phyloP scores from a whole-genome alignment of 2,888 invertebrate genomes.

The Hedya salicella region DNA sequence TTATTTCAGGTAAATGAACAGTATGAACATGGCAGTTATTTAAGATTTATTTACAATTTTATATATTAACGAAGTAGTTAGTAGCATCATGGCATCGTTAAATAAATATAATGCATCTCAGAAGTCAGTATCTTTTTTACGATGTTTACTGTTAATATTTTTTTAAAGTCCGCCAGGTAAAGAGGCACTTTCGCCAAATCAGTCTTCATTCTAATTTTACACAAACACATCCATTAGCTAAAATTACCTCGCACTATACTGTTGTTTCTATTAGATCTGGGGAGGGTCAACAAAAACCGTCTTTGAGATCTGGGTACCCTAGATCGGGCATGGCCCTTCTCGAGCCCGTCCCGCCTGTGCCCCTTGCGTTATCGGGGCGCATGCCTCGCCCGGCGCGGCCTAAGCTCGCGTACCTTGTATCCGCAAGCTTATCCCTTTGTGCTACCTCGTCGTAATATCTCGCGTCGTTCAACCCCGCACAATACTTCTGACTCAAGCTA shows the following conservation, averaged over 20 bases:
- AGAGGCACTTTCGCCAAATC: constrained; percentile 78
- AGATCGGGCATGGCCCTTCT: constrained; percentile 78
- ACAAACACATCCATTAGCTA: constrained; percentile 51
- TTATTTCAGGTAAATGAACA: constrained; percentile 21
- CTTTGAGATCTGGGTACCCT: constrained; percentile 86
- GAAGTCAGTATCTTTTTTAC: constrained; percentile 15
- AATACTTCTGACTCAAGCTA: constrained; percentile 82
- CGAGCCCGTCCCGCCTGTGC: constrained; percentile 73
- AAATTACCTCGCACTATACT: constrained; percentile 64
- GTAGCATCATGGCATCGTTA: constrained; percentile 10
- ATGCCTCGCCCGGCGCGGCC: constrained; percentile 74
- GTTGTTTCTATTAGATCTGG: constrained; percentile 80
- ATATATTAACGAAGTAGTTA: constrained; percentile 3
- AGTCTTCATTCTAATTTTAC: constrained; percentile 77
- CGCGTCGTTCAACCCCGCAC: constrained; percentile 81
- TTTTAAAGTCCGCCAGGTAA: constrained; percentile 59
- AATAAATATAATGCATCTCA: background rate
- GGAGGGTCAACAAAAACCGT: constrained; percentile 90
- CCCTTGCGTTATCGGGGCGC: constrained; percentile 62
- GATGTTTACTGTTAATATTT: constrained; percentile 30
- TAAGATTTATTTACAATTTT: constrained; percentile 30
- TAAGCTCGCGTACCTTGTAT: constrained; percentile 81
- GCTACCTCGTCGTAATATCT: constrained; percentile 82
- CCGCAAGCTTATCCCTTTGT: constrained; percentile 81
- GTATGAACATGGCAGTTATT: constrained; percentile 29